Base-by-base conservation (phyloP, 2,888 invertebrate species). In the Caenorhabditis panamensis region DNA sequence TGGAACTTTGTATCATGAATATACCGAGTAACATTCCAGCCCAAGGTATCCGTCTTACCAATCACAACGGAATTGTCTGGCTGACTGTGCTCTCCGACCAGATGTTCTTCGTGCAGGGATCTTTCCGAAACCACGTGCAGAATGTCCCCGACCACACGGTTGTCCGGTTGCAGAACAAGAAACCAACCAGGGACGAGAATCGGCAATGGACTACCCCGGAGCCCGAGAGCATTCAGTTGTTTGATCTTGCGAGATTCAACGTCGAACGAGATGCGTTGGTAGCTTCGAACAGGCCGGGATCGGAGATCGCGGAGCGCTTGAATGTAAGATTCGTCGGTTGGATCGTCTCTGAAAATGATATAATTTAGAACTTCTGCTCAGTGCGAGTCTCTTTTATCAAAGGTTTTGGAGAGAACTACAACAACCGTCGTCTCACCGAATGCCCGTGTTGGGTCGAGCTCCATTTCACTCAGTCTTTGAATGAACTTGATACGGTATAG, bases 401-500 rank as follows among this genome's bases (percentile, higher is more conserved):
- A 79, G 98, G 98, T 1, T 99, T 98, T 97, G 98, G 98, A 28
- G 97, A 97, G 18, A 97, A 98, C 92, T 99, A 99, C 92, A 97
- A 97, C 77, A 94, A 98, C 92, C 62, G 71, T 18, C 26, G 97
- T 91, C 97, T 99, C 24, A 98, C 97, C 0, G 96, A 96, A 59
- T 98, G 97, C 0, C 98, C 98, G 0, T 98, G 98, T 91, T 99
- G 98, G 98, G 96, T 99, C 82, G 98, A 99, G 92, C 95, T 98
- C 13, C 24, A 44, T 8, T 24, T 79, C 47, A 11, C 22, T 2
- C 31, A 44, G 31, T 56, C 56, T 5, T 1, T 20, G 22, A 58
- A 64, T 9, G 51, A 20, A 1, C 18, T 22, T 16, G 73, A 73
- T 58, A 16, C 13, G 11, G 63, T 63, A 13, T 61, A 31, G 31